phyloP scores from a whole-genome alignment of 1,140 invertebrate genomes.

The Macrosteles quadrilineatus region DNA sequence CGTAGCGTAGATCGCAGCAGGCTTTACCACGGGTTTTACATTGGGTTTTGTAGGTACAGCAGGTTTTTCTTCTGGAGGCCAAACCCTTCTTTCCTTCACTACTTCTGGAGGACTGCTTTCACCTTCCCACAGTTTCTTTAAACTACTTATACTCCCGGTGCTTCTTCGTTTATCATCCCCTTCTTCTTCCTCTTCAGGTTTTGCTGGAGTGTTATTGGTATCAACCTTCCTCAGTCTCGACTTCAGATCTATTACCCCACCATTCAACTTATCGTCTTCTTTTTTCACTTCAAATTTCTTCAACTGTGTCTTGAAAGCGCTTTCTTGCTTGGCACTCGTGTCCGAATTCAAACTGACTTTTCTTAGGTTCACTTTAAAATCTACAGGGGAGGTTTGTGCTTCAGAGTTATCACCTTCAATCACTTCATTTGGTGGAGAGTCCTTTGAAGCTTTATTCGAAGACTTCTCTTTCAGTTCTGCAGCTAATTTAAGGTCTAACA shows the following conservation, averaged over 20 bases:
- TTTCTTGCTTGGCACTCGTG: slow-evolving; percentile 27
- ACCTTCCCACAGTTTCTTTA: slow-evolving; percentile 91
- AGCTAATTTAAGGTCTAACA: slow-evolving; percentile 75
- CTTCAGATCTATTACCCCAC: slow-evolving; percentile 80
- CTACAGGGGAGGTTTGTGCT: slow-evolving; percentile 51
- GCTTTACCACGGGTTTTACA: slow-evolving; percentile 45
- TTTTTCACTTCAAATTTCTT: slow-evolving; percentile 69
- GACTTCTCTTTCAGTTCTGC: slow-evolving; percentile 79
- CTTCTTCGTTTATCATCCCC: slow-evolving; percentile 84
- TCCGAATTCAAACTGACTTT: slow-evolving; percentile 45
- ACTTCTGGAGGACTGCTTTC: slow-evolving; percentile 58
- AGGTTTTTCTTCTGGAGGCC: slow-evolving; percentile 64
- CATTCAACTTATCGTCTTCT: slow-evolving; percentile 49
- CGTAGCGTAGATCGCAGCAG: slow-evolving; percentile 64
- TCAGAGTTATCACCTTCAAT: slow-evolving; percentile 41
- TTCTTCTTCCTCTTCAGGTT: slow-evolving; percentile 64
- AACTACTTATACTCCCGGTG: slow-evolving; percentile 88
- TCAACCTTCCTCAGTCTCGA: slow-evolving; percentile 82
- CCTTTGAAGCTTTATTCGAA: slow-evolving; percentile 36
- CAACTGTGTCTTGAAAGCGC: slow-evolving; percentile 61
- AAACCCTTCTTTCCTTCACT: slow-evolving; percentile 56
- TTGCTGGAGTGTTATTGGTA: slow-evolving; percentile 49
- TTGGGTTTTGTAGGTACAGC: slow-evolving; percentile 67
- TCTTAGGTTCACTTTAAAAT: slow-evolving; percentile 56
- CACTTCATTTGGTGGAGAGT: slow-evolving; percentile 29